A percentile compares a stretch with the other conserved stretches of the same genome.
Evolutionary conservation across 2,888 invertebrate genomes (phyloP).

Genomic region (Pachycephus smyrnensis): DNA sequence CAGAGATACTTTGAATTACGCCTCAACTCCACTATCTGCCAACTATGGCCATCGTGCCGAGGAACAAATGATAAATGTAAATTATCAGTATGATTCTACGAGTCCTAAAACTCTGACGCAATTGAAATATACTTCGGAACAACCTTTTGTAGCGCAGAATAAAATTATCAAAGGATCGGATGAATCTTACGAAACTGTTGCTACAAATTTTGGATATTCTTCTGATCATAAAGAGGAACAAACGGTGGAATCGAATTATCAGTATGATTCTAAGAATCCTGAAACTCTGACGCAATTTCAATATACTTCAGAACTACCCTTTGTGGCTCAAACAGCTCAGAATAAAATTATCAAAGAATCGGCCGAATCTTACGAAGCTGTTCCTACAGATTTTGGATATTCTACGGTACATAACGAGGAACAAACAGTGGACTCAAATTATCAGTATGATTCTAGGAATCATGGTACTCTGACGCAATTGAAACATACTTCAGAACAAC

Average conservation of each 20-base stretch:
- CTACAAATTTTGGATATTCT: neutral
- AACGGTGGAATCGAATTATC: accelerated
- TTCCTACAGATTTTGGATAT: no score
- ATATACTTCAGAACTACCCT: no score
- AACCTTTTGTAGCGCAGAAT: neutral
- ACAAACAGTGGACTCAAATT: no score
- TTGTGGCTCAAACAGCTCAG: no score
- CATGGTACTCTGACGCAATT: no score
- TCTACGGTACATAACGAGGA: no score
- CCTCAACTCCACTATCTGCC: neutral
- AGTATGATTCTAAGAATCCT: no score
- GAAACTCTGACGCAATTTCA: no score
- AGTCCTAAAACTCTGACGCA: neutral
- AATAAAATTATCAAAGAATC: no score
- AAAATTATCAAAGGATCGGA: neutral
- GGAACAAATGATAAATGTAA: neutral
- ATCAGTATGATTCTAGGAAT: no score
- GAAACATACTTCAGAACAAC: no score
- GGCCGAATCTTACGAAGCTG: no score
- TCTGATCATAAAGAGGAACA: neutral
- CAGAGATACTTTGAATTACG: neutral
- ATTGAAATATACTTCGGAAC: neutral
- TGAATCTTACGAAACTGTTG: neutral
- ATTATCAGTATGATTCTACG: neutral
- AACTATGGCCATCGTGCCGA: neutral